These are phyloP conservation scores for Ennomos quercinarius DNA, from an alignment of 2,888 invertebrate species.

Conservation along the genomic window DNA sequence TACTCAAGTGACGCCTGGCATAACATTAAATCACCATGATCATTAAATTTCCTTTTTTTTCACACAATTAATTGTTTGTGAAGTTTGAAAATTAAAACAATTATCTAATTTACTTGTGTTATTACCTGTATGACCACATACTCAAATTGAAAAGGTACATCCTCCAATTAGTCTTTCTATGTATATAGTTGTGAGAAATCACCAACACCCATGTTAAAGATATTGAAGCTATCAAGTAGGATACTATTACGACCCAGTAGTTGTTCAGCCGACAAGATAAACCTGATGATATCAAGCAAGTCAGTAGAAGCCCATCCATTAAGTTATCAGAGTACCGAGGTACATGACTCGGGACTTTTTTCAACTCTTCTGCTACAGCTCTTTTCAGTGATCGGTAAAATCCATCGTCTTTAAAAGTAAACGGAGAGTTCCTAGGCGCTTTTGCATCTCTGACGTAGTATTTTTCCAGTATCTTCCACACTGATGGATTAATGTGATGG, in stretches of 20 bases:
- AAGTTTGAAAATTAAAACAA: too few species aligned
- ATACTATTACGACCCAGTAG: slow-evolving; percentile 49
- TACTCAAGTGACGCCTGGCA: too few species aligned
- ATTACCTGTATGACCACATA: slow-evolving; percentile 84
- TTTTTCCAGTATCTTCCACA: slow-evolving; percentile 65
- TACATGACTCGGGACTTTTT: slow-evolving; percentile 75
- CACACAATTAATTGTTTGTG: too few species aligned
- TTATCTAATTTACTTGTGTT: too few species aligned
- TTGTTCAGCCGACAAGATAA: slow-evolving; percentile 54
- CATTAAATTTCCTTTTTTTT: too few species aligned
- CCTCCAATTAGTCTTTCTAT: slow-evolving; percentile 90
- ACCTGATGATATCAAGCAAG: slow-evolving; percentile 60
- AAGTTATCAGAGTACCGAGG: slow-evolving; percentile 62
- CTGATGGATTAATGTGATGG: slow-evolving; percentile 87
- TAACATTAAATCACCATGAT: too few species aligned
- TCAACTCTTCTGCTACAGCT: slow-evolving; percentile 83
- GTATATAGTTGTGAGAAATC: slow-evolving; percentile 91
- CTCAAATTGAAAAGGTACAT: slow-evolving; percentile 92
- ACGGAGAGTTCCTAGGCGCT: slow-evolving; percentile 88
- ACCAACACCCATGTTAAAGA: slow-evolving; percentile 84
- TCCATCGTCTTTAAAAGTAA: slow-evolving; percentile 90
- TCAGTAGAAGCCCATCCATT: slow-evolving; percentile 64
- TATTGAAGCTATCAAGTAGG: slow-evolving; percentile 84
- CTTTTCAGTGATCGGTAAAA: slow-evolving; percentile 90
- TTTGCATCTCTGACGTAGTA: slow-evolving; percentile 86